A percentile compares a stretch with the other conserved stretches of the same genome.
phyloP scores from a whole-genome alignment of 2,888 invertebrate genomes.

The Acleris literana region DNA sequence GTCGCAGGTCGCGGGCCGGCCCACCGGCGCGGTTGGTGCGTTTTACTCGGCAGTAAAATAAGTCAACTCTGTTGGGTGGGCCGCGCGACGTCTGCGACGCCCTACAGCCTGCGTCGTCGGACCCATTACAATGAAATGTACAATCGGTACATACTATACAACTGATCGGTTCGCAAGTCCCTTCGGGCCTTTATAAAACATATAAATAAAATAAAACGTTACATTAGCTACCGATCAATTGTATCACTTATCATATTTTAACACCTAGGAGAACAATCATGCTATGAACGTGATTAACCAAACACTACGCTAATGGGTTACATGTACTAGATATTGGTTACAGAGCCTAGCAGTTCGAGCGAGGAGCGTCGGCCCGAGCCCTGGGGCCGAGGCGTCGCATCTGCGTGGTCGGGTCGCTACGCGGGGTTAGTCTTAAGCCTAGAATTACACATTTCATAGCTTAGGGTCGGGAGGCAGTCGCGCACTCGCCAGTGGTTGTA shows the following conservation, averaged over 20 bases:
- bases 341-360: constrained; percentile 59
- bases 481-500: constrained; percentile 61
- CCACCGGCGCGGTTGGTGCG: constrained; percentile 40
- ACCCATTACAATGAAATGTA: constrained; percentile 82
- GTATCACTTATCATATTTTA: constrained; percentile 54
- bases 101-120: constrained; percentile 43
- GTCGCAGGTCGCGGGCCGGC: constrained; percentile 20
- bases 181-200: constrained; percentile 31
- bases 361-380: constrained; percentile 34
- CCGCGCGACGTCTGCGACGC: constrained; percentile 11
- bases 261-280: constrained; percentile 54
- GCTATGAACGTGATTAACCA: constrained; percentile 53
- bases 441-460: constrained; percentile 81
- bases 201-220: constrained; percentile 22
- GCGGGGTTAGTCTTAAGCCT: constrained; percentile 41
- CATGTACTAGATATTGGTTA: constrained; percentile 61
- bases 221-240: constrained; percentile 56
- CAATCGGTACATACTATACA: constrained; percentile 62
- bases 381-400: constrained; percentile 34
- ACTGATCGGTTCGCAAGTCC: constrained; percentile 56
- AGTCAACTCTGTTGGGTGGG: constrained; percentile 39
- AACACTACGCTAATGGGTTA: constrained; percentile 59
- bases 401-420: constrained; percentile 41
- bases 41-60: constrained; percentile 43
- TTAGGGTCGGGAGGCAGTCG: constrained; percentile 65